Conservation (phyloP, 2,113 vertebrate species). For the Sterna hirundo region DNA sequence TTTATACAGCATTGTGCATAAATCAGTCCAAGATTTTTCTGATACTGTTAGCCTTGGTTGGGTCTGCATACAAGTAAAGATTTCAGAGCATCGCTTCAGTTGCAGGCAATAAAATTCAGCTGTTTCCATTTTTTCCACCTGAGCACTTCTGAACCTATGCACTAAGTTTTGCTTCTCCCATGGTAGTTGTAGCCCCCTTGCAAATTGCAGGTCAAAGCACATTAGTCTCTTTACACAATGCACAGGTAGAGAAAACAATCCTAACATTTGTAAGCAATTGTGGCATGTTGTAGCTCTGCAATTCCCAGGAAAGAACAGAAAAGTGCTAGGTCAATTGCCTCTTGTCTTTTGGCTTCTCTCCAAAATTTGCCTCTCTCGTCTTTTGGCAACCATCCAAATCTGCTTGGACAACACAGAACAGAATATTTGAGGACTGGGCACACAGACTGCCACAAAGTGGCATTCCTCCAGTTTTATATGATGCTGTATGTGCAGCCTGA, state of each 20-base stretch:
- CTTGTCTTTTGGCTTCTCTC: slow-evolving; percentile 55
- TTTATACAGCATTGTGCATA: background rate
- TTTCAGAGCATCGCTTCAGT: slow-evolving; percentile 10
- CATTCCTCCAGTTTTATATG: background rate
- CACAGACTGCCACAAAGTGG: background rate
- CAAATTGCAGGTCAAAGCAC: slow-evolving; percentile 65
- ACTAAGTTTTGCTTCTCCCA: slow-evolving; percentile 28
- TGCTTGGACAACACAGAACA: background rate
- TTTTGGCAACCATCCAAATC: slow-evolving; percentile 33
- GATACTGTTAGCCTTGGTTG: background rate
- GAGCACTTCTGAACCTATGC: slow-evolving; percentile 3
- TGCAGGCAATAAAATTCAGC: slow-evolving; percentile 11
- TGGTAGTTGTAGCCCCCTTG: slow-evolving; percentile 61
- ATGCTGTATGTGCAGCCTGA: background rate
- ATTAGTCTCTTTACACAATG: slow-evolving; percentile 65
- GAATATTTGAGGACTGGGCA: background rate
- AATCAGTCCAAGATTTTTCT: background rate
- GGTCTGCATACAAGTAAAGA: background rate
- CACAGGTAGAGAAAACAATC: slow-evolving; percentile 62
- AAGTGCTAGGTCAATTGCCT: slow-evolving; percentile 60
- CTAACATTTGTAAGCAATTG: slow-evolving; percentile 62
- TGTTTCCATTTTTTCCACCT: slow-evolving; percentile 40
- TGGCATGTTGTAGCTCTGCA: slow-evolving; percentile 46
- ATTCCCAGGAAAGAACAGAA: slow-evolving; percentile 60
- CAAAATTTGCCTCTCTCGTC: background rate